A percentile compares a stretch with the other conserved stretches of the same genome.
These are phyloP conservation scores for Glossophaga mutica DNA, from an alignment of 2,797 vertebrate species.

Conservation along the genomic window DNA sequence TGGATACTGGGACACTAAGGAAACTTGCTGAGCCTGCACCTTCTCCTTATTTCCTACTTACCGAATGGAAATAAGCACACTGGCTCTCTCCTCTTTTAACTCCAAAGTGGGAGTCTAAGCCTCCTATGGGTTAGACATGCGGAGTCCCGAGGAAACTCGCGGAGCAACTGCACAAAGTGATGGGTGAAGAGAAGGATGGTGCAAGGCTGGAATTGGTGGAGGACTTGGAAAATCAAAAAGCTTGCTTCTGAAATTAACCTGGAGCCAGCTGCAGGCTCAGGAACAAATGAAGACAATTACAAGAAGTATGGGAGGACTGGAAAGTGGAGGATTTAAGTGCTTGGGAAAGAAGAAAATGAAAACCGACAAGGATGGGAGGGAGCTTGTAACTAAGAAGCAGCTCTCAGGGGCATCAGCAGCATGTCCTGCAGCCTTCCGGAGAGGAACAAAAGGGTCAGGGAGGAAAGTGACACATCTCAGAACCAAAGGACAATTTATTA, in stretches of 20 bases:
- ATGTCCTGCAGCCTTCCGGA: background rate
- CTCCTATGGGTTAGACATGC: background rate
- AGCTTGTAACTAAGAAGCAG: background rate
- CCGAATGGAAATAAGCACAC: background rate
- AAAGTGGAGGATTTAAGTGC: background rate
- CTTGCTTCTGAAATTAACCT: background rate
- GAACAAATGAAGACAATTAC: background rate
- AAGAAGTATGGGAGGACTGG: background rate
- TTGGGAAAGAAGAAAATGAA: background rate
- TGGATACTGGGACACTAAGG: background rate
- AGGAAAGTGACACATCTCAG: slow-evolving; percentile 43
- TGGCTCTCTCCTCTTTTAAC: background rate
- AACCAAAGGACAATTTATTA: slow-evolving; percentile 49
- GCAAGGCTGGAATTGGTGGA: background rate
- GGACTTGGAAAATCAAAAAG: background rate
- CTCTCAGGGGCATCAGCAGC: background rate
- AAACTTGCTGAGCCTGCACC: background rate
- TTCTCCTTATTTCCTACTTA: background rate
- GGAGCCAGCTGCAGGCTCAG: background rate
- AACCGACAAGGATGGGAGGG: background rate
- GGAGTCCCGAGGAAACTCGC: background rate
- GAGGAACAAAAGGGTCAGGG: slow-evolving; percentile 17
- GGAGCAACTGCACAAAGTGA: background rate
- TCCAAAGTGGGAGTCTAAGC: background rate
- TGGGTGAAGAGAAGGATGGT: background rate